These are phyloP conservation scores for Eurystomus gularis DNA, from an alignment of 2,113 vertebrate species.

Conservation along the genomic window DNA sequence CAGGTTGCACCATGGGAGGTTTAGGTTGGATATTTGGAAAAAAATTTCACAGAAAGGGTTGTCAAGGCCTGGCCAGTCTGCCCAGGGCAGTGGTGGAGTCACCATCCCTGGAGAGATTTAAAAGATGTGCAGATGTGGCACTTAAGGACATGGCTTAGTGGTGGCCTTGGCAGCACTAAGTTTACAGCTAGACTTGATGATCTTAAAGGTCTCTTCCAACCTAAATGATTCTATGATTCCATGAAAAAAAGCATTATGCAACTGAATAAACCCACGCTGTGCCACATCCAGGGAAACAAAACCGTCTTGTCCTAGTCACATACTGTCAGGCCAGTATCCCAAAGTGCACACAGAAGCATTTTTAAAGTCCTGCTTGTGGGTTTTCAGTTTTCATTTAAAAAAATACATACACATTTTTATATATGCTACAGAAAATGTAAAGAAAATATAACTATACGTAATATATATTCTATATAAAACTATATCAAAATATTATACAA, in stretches of 20 bases:
- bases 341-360: background rate
- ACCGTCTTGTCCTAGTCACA: background rate
- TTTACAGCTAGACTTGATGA: background rate
- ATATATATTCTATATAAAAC: background rate
- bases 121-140: background rate
- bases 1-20: background rate
- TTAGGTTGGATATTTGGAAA: background rate
- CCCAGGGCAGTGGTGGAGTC: background rate
- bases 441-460: background rate
- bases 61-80: background rate
- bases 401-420: background rate
- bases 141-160: background rate
- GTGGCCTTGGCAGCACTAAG: background rate
- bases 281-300: background rate
- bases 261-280: background rate
- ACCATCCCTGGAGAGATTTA: background rate
- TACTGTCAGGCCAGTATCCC: background rate
- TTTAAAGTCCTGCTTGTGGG: background rate
- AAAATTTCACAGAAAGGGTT: background rate
- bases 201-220: background rate
- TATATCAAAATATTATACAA: background rate
- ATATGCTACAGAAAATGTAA: background rate
- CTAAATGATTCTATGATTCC: background rate
- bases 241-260: background rate
- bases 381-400: background rate